Evolutionary conservation across 30 jellyfish, hydroid and myxozoan genomes (phyloP).

Genomic region (Catostylus mosaicus): DNA sequence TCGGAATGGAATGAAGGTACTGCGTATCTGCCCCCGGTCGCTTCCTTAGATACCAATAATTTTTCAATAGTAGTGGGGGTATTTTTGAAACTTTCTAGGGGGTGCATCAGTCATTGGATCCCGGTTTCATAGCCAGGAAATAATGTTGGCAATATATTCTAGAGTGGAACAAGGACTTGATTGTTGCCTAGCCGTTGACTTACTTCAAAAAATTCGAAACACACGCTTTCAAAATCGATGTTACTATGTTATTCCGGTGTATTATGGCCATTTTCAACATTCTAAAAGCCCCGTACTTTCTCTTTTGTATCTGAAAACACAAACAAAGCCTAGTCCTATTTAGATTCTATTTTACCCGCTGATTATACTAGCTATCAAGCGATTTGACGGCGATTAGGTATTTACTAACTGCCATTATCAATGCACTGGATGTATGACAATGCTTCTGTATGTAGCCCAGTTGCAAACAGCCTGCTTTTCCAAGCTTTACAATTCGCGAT

Average conservation of each 20-base stretch:
- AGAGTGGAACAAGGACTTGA: too few relatives aligned
- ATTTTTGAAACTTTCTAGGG: too few relatives aligned
- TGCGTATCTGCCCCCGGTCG: too few relatives aligned
- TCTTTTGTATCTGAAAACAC: neutral
- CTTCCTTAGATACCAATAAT: too few relatives aligned
- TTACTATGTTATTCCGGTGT: slow-evolving; percentile 3
- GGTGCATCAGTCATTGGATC: too few relatives aligned
- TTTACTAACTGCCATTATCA: slow-evolving; percentile 12
- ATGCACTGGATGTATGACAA: slow-evolving; percentile 4
- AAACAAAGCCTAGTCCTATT: slow-evolving; percentile 16
- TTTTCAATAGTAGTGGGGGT: too few relatives aligned
- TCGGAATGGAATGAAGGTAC: too few relatives aligned
- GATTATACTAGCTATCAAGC: slow-evolving; percentile 17
- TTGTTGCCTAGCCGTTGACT: too few relatives aligned
- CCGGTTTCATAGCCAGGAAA: too few relatives aligned
- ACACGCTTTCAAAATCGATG: neutral
- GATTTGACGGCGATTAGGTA: slow-evolving; percentile 16
- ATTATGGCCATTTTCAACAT: neutral
- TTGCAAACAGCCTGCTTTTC: neutral
- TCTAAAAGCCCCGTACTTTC: neutral
- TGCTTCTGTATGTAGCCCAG: neutral
- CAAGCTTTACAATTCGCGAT: neutral
- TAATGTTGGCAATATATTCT: too few relatives aligned
- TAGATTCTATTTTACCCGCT: neutral
- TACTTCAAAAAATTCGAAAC: neutral